Base-by-base conservation (phyloP, 2,888 invertebrate species). In the Melanchra persicariae region DNA sequence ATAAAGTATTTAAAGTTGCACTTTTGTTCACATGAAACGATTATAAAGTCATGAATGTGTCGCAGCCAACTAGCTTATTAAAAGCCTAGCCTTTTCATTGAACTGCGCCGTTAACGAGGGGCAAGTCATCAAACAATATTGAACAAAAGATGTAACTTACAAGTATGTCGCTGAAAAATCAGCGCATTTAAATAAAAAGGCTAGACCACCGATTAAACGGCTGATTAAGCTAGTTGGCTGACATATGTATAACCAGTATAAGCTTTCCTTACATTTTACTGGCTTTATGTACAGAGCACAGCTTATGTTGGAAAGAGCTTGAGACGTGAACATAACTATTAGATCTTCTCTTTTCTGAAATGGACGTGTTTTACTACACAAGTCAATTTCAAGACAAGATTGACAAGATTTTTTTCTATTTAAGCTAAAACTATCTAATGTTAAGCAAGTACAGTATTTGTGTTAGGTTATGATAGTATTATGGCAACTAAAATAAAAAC, bases 401-500 rank as follows among this genome's bases (percentile, higher is more conserved):
- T n/a, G n/a, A n/a, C n/a, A n/a, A n/a, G n/a, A n/a, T n/a, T n/a
- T 30, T 30, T 30, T 24, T 52, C 17, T 30, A 60, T 30, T 22
- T 34, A 40, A 24, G n/a, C 10, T 37, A 37, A 34, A 17, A 43
- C 12, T n/a, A n/a, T n/a, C n/a, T 40, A 24, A 49, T 49, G 17
- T 2, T 26, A 8, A 34, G n/a, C 34, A 17, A 34, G 2, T 5
- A 40, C 3, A 19, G 10, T 12, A 1, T 45, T 26, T 24, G 24
- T 59, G 19, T 59, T 58, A 59, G 30, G 26, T 66, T 49, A 9
- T 24, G 34, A 9, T 19, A 34, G 6, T 30, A 15, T n/a, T 17
- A 43, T 7, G 10, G 26, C 17, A 45, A 63, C 5, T 22, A 19
- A 70, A 76, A 40, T 70, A 66, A 76, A 65, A 65, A 26, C 30